A percentile compares a stretch with the other conserved stretches of the same genome.
Conservation (phyloP, 2,113 vertebrate genomes). For the Triplophysa rosa region DNA sequence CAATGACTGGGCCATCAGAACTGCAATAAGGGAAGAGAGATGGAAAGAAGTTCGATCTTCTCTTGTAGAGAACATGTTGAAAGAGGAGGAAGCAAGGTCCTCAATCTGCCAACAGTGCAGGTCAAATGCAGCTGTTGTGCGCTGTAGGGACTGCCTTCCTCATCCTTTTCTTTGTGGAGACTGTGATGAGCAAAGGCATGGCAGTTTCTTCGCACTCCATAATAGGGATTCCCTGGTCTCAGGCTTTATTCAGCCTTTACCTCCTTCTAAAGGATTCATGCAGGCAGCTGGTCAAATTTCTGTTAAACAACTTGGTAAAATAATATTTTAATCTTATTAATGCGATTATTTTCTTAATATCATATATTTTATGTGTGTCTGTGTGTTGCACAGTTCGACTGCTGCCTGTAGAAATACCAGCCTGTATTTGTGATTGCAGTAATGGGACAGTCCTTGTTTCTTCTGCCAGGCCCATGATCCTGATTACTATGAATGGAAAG, state of each 20-base stretch:
- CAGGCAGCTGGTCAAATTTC: background rate
- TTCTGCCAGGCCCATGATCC: background rate
- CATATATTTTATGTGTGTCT: background rate
- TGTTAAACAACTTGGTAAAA: conserved; percentile 9
- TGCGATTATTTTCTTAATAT: background rate
- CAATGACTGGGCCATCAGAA: background rate
- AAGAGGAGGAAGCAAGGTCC: background rate
- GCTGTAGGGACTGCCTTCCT: background rate
- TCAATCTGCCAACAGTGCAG: background rate
- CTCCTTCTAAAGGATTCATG: background rate
- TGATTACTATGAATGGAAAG: conserved; percentile 21
- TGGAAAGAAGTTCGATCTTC: background rate
- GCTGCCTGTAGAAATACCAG: conserved; percentile 3
- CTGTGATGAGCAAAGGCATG: background rate
- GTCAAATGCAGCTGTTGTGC: background rate
- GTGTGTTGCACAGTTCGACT: background rate
- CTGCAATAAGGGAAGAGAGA: background rate
- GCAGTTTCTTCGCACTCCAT: background rate
- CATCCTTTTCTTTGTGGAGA: background rate
- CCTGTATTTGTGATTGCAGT: background rate
- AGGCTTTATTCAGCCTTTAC: background rate
- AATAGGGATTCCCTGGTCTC: background rate
- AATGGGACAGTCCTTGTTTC: conserved; percentile 1
- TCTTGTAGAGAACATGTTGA: background rate
- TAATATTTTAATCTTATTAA: background rate